Base-by-base conservation (phyloP, 2,797 vertebrate species). In the Diglossa cyanea region DNA sequence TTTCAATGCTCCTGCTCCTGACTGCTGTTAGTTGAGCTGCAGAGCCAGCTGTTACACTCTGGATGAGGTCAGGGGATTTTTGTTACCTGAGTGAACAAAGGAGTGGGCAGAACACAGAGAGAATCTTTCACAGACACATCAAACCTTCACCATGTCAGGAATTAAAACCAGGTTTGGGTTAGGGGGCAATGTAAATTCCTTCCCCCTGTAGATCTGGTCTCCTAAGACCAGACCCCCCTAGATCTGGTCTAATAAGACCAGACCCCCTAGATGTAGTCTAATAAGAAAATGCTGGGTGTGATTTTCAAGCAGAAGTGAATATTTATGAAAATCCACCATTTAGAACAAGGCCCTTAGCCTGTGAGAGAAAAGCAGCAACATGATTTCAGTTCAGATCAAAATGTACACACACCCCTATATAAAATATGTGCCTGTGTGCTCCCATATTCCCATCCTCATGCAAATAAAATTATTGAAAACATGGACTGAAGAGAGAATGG, bases 101-200 rank as follows among this genome's bases (percentile, higher is more conserved):
- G 9, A 31, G 23, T 8, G 37, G 40, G 60, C 48, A 73, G 65
- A 83, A 11, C 3, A 42, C 35, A 37, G 73, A 48, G 18, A 48
- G 44, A 50, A 24, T 25, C 66, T 68, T 81, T 54, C 47, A 40
- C 17, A 26, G 53, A 12, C 0, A 0, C 0, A 0, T n/a, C 53
- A 25, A 54, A 73, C 18, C 40, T 57, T 71, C 31, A 17, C 3
- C 9, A 65, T n/a, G 78, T 6, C 0, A 2, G 35, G 72, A 72
- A 66, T 33, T 25, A 89, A 91, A 83, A 86, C 37, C 1, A 72
- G 71, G 11, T 23, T 75, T 13, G 37, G 37, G 17, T 35, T 60
- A 37, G 60, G 71, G 39, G 31, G 30, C 68, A 54, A 13, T 35
- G 84, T 50, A 61, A 86, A 67, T 77, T 90, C 54, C 39, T 54